Evolutionary conservation across 1,140 invertebrate genomes (phyloP).

Genomic region (Rhizoglyphus robini): DNA sequence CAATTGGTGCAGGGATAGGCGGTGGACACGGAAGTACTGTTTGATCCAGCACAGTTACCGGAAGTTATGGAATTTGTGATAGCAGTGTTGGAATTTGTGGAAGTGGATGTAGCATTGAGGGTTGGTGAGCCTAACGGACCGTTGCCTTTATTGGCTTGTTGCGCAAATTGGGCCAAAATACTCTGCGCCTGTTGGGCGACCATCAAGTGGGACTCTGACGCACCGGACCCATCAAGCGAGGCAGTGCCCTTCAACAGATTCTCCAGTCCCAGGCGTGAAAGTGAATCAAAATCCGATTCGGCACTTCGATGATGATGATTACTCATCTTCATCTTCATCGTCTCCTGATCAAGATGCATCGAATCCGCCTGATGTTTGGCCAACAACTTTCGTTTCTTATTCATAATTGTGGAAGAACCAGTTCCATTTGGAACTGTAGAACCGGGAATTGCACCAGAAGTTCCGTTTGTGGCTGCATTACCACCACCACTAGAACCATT

Average conservation of each 20-base stretch:
- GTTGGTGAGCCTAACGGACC: neutral
- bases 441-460: neutral
- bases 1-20: conserved; percentile 20
- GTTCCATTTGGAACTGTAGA: neutral
- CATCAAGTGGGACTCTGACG: neutral
- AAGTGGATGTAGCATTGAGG: neutral
- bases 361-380: neutral
- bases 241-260: neutral
- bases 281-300: neutral
- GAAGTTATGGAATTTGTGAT: neutral
- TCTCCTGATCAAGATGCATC: neutral
- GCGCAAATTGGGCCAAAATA: neutral
- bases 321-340: no score
- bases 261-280: neutral
- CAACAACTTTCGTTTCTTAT: conserved; percentile 10
- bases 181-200: neutral
- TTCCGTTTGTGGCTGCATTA: no score
- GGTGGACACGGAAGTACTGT: neutral
- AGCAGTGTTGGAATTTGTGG: neutral
- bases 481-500: neutral
- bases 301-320: no score
- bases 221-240: neutral
- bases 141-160: neutral
- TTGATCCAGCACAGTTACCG: neutral
- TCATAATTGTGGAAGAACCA: neutral